Evolutionary conservation across 2,797 vertebrate genomes (phyloP).

Genomic region (Mus spretus): DNA sequence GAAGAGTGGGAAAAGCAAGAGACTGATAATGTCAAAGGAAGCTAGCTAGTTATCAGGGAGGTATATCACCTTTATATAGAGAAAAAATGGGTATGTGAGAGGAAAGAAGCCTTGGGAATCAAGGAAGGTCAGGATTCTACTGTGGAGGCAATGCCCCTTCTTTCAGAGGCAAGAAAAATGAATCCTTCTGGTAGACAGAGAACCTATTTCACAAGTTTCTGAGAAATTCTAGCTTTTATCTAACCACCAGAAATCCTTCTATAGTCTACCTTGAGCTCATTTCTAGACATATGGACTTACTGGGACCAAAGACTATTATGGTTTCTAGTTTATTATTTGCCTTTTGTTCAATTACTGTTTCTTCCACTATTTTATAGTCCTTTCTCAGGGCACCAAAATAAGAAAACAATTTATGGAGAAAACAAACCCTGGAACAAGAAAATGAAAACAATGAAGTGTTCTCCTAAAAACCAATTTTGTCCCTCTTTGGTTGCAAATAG

Average conservation of each 20-base stretch:
- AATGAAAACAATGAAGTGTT: neutral
- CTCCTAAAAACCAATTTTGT: neutral
- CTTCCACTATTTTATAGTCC: neutral
- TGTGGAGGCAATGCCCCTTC: neutral
- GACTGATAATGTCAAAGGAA: neutral
- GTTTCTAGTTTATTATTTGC: neutral
- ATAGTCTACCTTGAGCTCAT: neutral
- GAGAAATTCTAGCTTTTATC: neutral
- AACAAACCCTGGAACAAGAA: neutral
- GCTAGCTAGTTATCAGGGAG: too few relatives aligned
- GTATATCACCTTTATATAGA: too few relatives aligned
- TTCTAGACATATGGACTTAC: neutral
- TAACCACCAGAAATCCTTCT: neutral
- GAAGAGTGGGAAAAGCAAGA: neutral
- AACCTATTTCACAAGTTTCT: neutral
- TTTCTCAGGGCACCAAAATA: neutral
- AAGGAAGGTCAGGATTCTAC: neutral
- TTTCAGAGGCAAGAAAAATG: neutral
- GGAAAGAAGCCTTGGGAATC: neutral
- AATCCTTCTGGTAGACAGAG: neutral
- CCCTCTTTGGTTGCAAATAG: neutral
- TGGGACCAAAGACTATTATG: neutral
- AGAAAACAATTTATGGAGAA: constrained; percentile 12
- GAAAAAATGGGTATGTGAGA: neutral
- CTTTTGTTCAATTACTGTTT: constrained; percentile 29